Evolutionary conservation across 2,888 invertebrate species (phyloP), one percentile per base, ranked within the genome.

Genomic region (Marasmarcha lunaedactyla): DNA sequence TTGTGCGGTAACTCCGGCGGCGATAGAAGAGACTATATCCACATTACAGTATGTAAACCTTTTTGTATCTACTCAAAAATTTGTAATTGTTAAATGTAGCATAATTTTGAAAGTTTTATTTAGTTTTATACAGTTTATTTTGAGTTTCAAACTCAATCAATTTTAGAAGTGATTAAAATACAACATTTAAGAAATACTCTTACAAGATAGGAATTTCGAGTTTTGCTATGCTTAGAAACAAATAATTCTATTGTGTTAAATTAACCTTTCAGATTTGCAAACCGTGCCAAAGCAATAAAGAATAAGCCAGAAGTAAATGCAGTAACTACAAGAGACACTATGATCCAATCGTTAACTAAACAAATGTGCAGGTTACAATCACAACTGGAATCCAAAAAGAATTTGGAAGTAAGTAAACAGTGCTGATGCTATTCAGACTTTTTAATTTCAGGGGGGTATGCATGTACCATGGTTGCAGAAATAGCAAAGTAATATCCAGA

Each of bases 281-380:
- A 88, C 43, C 83, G 91, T 52, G 95, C 95, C 0, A 95, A 94
- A 64, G 86, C 85, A 1, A 89, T 96, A 30, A 89, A 90, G 63
- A 93, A 93, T 56, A 89, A 90, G 45, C 94, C 95, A 0, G 84
- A 88, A 43, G 86, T 93, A 1, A 95, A 95, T 63, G 92, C 91
- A 52, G 87, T 90, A 0, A 70, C 90, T 9, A 88, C 89, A 0
- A 89, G 91, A 45, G 86, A 86, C 1, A 89, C 91, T 0, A 85
- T 91, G 73, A 83, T 94, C 48, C 91, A 90, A 58, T 83, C 86
- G 9, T 86, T 91, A 37, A 87, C 88, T 12, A 87, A 86, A 44
- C 86, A 92, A 57, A 86, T 94, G 36, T 74, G 85, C 2, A 68
- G 68, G 14, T 70, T 94, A 1, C 86, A 89, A 49, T 66, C 81